Conservation (phyloP, 2,888 invertebrate species). For the Temnothorax unifasciatus region DNA sequence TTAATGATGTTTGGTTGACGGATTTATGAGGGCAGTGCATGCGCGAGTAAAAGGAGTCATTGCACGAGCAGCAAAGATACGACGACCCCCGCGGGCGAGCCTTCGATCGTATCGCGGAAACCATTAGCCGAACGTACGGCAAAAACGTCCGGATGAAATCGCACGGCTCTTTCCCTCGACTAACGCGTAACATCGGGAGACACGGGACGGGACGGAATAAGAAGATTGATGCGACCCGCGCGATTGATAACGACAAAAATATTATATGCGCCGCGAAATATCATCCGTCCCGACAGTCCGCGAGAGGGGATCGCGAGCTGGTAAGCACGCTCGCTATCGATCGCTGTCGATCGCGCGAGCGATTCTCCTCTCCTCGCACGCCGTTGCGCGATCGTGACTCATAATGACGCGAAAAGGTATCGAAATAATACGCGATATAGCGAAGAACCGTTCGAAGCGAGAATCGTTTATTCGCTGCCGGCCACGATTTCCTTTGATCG, state of each 20-base stretch:
- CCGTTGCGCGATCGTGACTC: neutral
- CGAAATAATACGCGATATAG: neutral
- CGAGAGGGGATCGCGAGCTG: slow-evolving; percentile 48
- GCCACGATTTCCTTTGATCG: slow-evolving; percentile 21
- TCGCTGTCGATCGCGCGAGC: neutral
- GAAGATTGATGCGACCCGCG: slow-evolving; percentile 69
- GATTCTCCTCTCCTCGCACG: neutral
- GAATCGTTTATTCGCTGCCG: slow-evolving; percentile 27
- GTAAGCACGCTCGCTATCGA: slow-evolving; percentile 53
- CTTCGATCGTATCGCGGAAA: slow-evolving; percentile 77
- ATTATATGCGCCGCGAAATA: slow-evolving; percentile 44
- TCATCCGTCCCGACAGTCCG: neutral
- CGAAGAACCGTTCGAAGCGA: neutral
- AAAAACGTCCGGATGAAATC: slow-evolving; percentile 68
- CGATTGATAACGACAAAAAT: slow-evolving; percentile 73
- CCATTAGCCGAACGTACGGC: slow-evolving; percentile 69
- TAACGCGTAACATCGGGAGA: slow-evolving; percentile 43
- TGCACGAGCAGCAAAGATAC: slow-evolving; percentile 76
- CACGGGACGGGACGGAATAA: slow-evolving; percentile 51
- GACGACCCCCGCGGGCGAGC: slow-evolving; percentile 69
- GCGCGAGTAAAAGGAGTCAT: slow-evolving; percentile 74
- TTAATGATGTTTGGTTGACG: slow-evolving; percentile 81
- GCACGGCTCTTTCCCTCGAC: slow-evolving; percentile 54
- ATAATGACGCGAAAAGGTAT: slow-evolving; percentile 10
- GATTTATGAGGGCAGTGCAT: slow-evolving; percentile 78